A percentile compares a stretch with the other conserved stretches of the same genome.
These are phyloP conservation scores for Proisotoma minuta DNA, from an alignment of 2,888 invertebrate genomes.

Conservation along the genomic window DNA sequence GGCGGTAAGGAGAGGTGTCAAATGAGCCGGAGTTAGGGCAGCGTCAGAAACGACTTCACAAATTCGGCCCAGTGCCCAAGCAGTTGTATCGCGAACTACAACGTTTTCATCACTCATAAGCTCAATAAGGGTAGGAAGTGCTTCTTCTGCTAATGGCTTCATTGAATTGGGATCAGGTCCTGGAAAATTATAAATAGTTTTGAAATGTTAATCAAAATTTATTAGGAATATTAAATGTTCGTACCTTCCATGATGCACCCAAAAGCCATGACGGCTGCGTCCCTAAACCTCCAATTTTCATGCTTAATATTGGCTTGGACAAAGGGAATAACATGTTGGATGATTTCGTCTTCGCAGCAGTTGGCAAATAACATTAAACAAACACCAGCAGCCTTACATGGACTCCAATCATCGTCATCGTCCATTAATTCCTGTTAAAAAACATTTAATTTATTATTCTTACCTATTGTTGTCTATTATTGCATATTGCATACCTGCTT, in stretches of 20 bases:
- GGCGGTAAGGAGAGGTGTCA: conserved; percentile 74
- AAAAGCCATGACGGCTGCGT: conserved; percentile 98
- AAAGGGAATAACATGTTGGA: conserved; percentile 92
- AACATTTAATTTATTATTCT: conserved; percentile 4
- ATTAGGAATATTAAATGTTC: neutral
- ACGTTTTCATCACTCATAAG: conserved; percentile 92
- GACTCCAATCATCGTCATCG: conserved; percentile 99
- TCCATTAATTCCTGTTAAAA: conserved; percentile 73
- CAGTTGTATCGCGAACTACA: conserved; percentile 91
- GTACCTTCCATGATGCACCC: conserved; percentile 56
- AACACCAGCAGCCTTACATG: conserved; percentile 97
- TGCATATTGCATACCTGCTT: conserved; percentile 64
- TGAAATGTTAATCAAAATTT: neutral
- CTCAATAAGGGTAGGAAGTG: conserved; percentile 91
- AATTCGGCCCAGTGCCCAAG: conserved; percentile 96
- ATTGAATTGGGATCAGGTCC: conserved; percentile 78
- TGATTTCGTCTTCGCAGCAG: conserved; percentile 95
- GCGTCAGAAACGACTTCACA: conserved; percentile 96
- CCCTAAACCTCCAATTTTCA: conserved; percentile 84
- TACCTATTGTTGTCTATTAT: conserved; percentile 12
- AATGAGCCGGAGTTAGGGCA: conserved; percentile 78
- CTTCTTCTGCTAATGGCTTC: conserved; percentile 90
- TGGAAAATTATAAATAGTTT: conserved; percentile 3
- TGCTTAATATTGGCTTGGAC: conserved; percentile 91
- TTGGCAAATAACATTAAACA: conserved; percentile 95